Conservation (phyloP, 1,140 invertebrate species). For the Cotesia vestalis region DNA sequence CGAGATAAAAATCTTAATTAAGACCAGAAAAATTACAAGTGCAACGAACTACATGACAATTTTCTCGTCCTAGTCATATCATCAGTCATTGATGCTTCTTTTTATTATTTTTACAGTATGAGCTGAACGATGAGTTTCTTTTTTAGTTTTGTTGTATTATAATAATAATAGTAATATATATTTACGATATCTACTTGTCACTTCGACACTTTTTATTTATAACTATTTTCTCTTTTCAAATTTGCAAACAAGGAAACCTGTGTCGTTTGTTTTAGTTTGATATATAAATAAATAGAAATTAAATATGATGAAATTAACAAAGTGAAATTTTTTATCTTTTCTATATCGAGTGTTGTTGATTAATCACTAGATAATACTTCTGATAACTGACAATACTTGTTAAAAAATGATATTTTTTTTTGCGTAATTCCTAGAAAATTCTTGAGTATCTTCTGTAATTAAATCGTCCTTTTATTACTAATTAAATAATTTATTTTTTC, state of each 20-base stretch:
- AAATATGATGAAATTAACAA: background rate
- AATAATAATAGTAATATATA: background rate
- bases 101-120: background rate
- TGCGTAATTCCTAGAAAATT: background rate
- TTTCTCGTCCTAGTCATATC: background rate
- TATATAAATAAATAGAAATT: constrained; percentile 1
- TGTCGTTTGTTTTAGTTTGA: background rate
- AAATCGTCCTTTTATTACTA: too few relatives aligned
- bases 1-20: constrained; percentile 9
- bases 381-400: background rate
- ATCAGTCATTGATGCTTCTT: background rate
- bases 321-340: too few relatives aligned
- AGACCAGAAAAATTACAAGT: constrained; percentile 20
- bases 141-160: too few relatives aligned
- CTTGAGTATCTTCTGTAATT: background rate
- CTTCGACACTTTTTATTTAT: background rate
- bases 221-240: constrained; percentile 32
- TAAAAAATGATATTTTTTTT: background rate
- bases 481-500: too few relatives aligned
- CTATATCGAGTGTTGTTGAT: background rate
- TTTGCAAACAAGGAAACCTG: constrained; percentile 13
- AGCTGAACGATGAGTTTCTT: too few relatives aligned
- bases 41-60: constrained; percentile 18
- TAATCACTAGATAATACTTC: background rate
- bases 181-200: constrained; percentile 2